Percentiles rank a stretch among this genome's conserved stretches.
phyloP scores from a whole-genome alignment of 2,797 vertebrate species.

The Remorina albescens region DNA sequence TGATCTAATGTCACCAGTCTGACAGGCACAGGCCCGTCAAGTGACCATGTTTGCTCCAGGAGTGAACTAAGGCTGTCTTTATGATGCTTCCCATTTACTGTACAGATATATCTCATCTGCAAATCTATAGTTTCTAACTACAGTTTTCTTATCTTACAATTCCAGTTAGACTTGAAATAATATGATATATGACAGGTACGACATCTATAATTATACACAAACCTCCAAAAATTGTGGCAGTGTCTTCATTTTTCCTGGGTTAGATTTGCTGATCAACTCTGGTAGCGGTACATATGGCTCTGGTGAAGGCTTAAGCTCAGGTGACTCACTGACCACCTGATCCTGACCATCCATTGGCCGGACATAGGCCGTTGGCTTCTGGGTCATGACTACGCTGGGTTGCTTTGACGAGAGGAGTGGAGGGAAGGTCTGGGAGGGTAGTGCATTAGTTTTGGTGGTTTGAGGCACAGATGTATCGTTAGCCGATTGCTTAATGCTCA shows the following conservation, averaged over 20 bases:
- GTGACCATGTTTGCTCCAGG: background rate
- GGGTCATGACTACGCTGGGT: slow-evolving; percentile 84
- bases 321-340: slow-evolving; percentile 88
- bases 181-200: background rate
- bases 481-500: slow-evolving; percentile 64
- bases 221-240: slow-evolving; percentile 88
- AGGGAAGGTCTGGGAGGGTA: slow-evolving; percentile 88
- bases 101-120: no score
- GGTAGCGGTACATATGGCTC: slow-evolving; percentile 84
- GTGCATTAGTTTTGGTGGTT: slow-evolving; percentile 75
- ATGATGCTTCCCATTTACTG: background rate
- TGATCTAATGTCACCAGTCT: no score
- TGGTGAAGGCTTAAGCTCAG: slow-evolving; percentile 88
- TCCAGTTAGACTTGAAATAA: background rate
- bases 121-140: no score
- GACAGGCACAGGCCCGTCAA: no score
- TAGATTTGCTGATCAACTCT: slow-evolving; percentile 84
- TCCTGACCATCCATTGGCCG: slow-evolving; percentile 97
- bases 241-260: slow-evolving; percentile 84
- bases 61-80: background rate
- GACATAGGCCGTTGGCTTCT: slow-evolving; percentile 96
- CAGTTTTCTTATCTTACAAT: background rate
- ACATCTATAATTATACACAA: slow-evolving; percentile 57
- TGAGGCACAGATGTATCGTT: slow-evolving; percentile 55
- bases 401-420: slow-evolving; percentile 88